Evolutionary conservation across 2,797 vertebrate species (phyloP), one percentile per base, ranked within the genome.

Genomic region (Anabacerthia variegaticeps): DNA sequence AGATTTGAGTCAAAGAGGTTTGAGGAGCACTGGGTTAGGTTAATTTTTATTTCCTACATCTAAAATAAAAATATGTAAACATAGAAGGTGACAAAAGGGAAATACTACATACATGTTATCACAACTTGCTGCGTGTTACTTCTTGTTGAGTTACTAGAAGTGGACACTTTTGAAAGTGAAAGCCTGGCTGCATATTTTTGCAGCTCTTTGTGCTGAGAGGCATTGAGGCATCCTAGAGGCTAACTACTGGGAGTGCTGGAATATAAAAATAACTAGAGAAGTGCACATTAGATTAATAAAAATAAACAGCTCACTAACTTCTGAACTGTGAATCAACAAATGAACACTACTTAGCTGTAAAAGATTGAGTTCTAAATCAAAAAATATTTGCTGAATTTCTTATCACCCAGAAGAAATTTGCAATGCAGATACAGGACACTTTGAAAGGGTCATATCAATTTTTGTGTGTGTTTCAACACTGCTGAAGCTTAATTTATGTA

Each of bases 401-500:
- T 85, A 92, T 96, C 9, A 1, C 62, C 43, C 49, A 56, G 41
- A 58, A 84, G 37, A 93, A 85, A 96, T 98, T 96, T 97, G 91
- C 85, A 96, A 96, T 97, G 93, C 81, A 97, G 37, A 97, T 96
- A 65, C 66, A 49, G 79, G 79, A 94, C 91, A 56, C 83, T 93
- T 74, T 67, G 91, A 87, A 90, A 91, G 89, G 89, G 89, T 80
- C 85, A 74, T 91, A 96, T 78, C 93, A 96, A 39, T 28, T 75
- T 59, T 79, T 71, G 55, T 59, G 55, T 65, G 67, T 74, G 68
- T 92, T 92, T 96, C 87, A 92, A 23, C 87, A 75, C 72, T 51
- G 13, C 69, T 76, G 61, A 89, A 92, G 46, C 89, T 87, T 98
- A 97, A 98, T 98, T 96, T 97, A 97, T 97, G 96, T 72, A 71